Conservation (phyloP, 2,113 vertebrate species). For the Myocastor coypus region DNA sequence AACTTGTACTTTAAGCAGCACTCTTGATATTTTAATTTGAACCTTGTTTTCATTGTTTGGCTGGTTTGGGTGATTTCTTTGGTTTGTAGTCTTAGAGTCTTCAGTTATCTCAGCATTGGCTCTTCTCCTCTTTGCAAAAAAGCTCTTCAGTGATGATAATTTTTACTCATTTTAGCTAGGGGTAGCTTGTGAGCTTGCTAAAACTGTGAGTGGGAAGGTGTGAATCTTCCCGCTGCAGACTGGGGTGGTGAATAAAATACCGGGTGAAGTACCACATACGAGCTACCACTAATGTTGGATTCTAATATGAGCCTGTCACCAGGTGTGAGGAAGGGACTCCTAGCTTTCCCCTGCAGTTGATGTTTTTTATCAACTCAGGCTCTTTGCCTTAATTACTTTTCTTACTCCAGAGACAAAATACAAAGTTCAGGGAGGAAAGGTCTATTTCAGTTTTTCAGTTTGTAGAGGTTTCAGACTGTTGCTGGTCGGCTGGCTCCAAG, state of each 20-base stretch:
- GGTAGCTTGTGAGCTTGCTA: neutral
- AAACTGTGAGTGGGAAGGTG: neutral
- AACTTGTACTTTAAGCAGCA: neutral
- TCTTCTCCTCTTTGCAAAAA: neutral
- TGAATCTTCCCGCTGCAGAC: neutral
- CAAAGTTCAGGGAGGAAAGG: neutral
- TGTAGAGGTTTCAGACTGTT: neutral
- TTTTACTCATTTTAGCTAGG: neutral
- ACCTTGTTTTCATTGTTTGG: neutral
- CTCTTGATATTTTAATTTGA: neutral
- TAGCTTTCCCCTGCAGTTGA: neutral
- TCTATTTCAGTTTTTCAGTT: neutral
- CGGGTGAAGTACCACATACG: neutral
- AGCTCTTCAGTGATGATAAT: neutral
- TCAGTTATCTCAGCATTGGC: neutral
- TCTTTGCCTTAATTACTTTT: neutral
- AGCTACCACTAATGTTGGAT: neutral
- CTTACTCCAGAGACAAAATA: neutral
- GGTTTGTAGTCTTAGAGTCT: neutral
- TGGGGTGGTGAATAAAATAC: neutral
- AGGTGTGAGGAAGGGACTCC: neutral
- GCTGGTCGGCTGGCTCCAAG: neutral
- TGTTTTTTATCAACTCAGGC: neutral
- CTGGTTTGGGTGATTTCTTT: neutral
- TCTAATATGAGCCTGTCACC: neutral